Conservation (phyloP, 2,888 invertebrate species). For the Drosophila meridiana region DNA sequence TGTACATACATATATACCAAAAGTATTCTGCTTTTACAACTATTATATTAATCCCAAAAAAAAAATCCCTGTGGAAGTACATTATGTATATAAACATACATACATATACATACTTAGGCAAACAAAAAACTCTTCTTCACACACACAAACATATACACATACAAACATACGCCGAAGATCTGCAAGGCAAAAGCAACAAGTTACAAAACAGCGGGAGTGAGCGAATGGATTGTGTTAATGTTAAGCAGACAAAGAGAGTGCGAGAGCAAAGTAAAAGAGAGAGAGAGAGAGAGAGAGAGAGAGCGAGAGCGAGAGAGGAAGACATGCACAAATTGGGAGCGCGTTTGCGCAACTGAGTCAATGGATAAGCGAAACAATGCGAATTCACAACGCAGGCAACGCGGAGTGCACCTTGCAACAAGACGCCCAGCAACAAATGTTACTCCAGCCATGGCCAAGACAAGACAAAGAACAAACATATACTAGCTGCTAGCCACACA, state of each 20-base stretch:
- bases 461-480: conserved; percentile 63
- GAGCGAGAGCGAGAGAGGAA: conserved; percentile 11
- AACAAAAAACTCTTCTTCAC: conserved; percentile 6
- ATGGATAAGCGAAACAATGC: conserved; percentile 48
- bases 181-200: conserved; percentile 58
- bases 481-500: neutral
- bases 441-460: conserved; percentile 55
- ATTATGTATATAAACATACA: too few relatives aligned
- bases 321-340: conserved; percentile 23
- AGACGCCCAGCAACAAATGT: conserved; percentile 27
- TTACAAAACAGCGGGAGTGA: conserved; percentile 34
- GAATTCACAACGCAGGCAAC: conserved; percentile 33
- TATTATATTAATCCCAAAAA: conserved; percentile 1
- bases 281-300: conserved; percentile 12
- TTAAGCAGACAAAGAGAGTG: conserved; percentile 5
- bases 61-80: neutral
- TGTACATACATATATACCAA: neutral
- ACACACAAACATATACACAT: conserved; percentile 1
- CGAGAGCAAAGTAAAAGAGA: neutral
- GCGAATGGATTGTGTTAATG: conserved; percentile 6
- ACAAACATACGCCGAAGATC: conserved; percentile 27
- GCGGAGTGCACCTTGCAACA: conserved; percentile 49
- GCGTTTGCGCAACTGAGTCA: conserved; percentile 71
- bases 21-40: neutral
- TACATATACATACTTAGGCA: neutral